phyloP scores from a whole-genome alignment of 2,888 invertebrate species.

The Spodoptera picta region DNA sequence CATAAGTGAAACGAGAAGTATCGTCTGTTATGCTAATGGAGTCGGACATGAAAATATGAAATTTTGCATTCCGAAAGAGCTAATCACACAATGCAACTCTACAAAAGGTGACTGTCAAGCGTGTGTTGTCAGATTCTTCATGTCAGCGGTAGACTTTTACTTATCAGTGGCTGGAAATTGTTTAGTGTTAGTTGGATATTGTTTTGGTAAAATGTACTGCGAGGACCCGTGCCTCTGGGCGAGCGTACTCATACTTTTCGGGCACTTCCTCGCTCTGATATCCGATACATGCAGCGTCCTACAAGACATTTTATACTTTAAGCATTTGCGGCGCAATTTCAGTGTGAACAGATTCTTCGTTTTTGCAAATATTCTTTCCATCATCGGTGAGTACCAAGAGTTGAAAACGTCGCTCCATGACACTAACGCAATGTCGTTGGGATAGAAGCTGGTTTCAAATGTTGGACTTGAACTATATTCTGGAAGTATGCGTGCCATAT shows the following conservation, averaged over 20 bases:
- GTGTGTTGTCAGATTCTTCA: conserved; percentile 43
- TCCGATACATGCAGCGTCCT: conserved; percentile 53
- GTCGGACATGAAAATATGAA: conserved; percentile 50
- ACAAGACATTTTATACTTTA: conserved; percentile 54
- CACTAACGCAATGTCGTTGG: conserved; percentile 10
- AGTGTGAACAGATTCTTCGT: conserved; percentile 60
- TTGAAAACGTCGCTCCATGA: conserved; percentile 48
- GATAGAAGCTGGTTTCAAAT: conserved; percentile 53
- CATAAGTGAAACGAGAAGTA: conserved; percentile 7
- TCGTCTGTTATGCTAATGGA: conserved; percentile 24
- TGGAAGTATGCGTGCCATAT: conserved; percentile 70
- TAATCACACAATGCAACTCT: conserved; percentile 33
- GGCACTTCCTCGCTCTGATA: conserved; percentile 59
- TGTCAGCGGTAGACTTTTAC: conserved; percentile 58
- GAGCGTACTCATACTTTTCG: conserved; percentile 59
- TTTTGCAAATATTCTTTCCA: conserved; percentile 62
- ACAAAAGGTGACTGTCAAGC: conserved; percentile 40
- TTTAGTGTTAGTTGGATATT: conserved; percentile 61
- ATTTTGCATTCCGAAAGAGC: conserved; percentile 47
- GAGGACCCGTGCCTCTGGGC: conserved; percentile 49
- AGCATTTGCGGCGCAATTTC: conserved; percentile 46
- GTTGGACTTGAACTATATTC: conserved; percentile 56
- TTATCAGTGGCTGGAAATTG: conserved; percentile 60
- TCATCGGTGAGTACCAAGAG: conserved; percentile 67
- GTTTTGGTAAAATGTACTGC: conserved; percentile 54